Percentiles rank a stretch among this genome's conserved stretches.
Conservation (phyloP, 2,797 vertebrate genomes). For the Melanotaenia maccullochi region DNA sequence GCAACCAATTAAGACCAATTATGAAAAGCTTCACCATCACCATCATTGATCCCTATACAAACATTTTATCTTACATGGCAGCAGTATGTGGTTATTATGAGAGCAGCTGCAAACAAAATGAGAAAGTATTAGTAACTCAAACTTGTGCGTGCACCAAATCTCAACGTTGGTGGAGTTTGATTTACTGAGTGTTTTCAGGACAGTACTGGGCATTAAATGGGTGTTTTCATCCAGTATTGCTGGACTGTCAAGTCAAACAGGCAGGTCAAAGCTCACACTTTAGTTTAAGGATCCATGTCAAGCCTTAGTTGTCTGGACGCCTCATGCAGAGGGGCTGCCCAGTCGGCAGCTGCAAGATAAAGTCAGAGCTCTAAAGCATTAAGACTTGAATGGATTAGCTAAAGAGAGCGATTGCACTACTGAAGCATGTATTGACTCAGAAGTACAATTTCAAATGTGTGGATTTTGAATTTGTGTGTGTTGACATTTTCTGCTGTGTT, state of each 20-base stretch:
- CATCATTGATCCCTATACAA: not conserved
- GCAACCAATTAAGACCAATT: too few species aligned
- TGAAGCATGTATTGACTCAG: conserved; percentile 67
- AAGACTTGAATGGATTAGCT: conserved; percentile 82
- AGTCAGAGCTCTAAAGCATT: conserved; percentile 74
- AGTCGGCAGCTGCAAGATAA: conserved; percentile 64
- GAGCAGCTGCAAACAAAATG: conserved; percentile 47
- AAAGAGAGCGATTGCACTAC: conserved; percentile 76
- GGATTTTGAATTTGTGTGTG: conserved; percentile 42
- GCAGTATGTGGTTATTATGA: conserved; percentile 63
- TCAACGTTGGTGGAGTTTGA: conserved; percentile 43
- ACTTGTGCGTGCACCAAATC: conserved; percentile 34
- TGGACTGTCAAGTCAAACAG: conserved; percentile 65
- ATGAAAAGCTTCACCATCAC: too few species aligned
- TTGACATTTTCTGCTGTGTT: conserved; percentile 43
- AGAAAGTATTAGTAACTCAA: conserved; percentile 49
- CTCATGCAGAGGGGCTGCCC: conserved; percentile 71
- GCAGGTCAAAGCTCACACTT: conserved; percentile 81
- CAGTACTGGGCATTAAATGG: conserved; percentile 58
- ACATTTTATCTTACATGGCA: conserved; percentile 40
- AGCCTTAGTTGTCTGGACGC: conserved; percentile 75
- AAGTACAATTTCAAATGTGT: conserved; percentile 67
- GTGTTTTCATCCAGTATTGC: conserved; percentile 50
- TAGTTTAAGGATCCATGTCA: conserved; percentile 87
- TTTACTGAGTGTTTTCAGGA: conserved; percentile 52